Conservation (phyloP, 2,888 invertebrate species). For the Tetropium fuscum region DNA sequence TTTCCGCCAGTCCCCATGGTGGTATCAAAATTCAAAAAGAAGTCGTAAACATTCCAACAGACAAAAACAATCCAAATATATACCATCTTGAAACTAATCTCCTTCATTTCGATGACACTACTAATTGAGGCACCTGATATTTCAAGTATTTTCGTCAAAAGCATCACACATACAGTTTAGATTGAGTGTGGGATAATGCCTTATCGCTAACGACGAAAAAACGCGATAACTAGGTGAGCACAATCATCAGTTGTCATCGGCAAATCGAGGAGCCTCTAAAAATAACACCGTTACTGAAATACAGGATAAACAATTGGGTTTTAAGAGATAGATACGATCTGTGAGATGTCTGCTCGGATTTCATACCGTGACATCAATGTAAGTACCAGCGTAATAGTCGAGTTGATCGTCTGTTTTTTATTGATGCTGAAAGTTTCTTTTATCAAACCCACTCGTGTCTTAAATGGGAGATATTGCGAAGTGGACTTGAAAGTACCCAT, state of each 20-base stretch:
- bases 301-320: background rate
- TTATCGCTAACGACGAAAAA: background rate
- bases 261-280: background rate
- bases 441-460: no score
- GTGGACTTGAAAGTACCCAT: no score
- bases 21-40: no score
- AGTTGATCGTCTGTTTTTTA: background rate
- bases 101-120: no score
- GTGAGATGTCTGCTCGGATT: background rate
- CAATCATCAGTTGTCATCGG: background rate
- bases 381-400: background rate
- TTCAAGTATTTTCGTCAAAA: background rate
- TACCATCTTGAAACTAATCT: no score
- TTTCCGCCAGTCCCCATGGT: no score
- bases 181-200: background rate
- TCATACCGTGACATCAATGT: background rate
- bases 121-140: no score
- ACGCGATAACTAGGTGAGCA: background rate
- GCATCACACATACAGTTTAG: background rate
- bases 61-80: no score
- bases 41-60: no score
- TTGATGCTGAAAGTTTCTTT: background rate
- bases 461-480: no score
- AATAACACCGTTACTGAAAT: background rate
- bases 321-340: conserved; percentile 1